Evolutionary conservation across 2,888 invertebrate genomes (phyloP).

Genomic region (Phengaris alcon): DNA sequence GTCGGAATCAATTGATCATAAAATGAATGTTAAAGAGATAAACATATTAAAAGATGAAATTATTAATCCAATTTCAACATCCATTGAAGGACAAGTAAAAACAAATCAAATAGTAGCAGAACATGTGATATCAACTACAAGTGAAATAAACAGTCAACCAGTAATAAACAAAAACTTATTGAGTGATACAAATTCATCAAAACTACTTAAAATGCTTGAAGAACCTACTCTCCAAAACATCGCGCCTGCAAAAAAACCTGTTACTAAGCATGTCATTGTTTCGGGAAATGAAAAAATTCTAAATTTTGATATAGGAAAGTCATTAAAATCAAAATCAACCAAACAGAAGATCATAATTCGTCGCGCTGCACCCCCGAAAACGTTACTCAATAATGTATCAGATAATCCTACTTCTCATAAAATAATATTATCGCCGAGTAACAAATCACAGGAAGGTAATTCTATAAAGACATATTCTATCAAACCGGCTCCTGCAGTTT

Average conservation of each 20-base stretch:
- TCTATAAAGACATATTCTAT: slow-evolving; percentile 71
- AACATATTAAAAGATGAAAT: slow-evolving; percentile 47
- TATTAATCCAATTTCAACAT: slow-evolving; percentile 9
- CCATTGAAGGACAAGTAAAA: slow-evolving; percentile 32
- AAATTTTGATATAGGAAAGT: slow-evolving; percentile 67
- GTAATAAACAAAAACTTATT: slow-evolving; percentile 49
- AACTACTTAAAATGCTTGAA: slow-evolving; percentile 79
- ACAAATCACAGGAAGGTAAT: slow-evolving; percentile 57
- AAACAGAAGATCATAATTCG: slow-evolving; percentile 74
- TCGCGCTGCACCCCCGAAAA: slow-evolving; percentile 59
- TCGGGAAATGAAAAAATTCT: slow-evolving; percentile 69
- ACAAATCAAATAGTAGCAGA: slow-evolving; percentile 43
- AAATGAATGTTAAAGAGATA: slow-evolving; percentile 53
- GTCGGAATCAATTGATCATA: slow-evolving; percentile 70
- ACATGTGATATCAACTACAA: slow-evolving; percentile 50
- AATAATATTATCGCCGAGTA: slow-evolving; percentile 64
- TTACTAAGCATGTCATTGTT: slow-evolving; percentile 56
- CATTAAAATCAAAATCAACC: slow-evolving; percentile 56
- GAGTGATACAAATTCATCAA: slow-evolving; percentile 71
- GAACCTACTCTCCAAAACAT: slow-evolving; percentile 64
- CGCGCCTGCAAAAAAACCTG: slow-evolving; percentile 46
- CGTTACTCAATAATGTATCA: slow-evolving; percentile 56
- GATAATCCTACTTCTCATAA: slow-evolving; percentile 64
- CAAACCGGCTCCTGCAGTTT: slow-evolving; percentile 56
- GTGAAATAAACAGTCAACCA: slow-evolving; percentile 48